These are phyloP conservation scores for Xestia c-nigrum DNA, from an alignment of 2,888 invertebrate species.

Conservation along the genomic window DNA sequence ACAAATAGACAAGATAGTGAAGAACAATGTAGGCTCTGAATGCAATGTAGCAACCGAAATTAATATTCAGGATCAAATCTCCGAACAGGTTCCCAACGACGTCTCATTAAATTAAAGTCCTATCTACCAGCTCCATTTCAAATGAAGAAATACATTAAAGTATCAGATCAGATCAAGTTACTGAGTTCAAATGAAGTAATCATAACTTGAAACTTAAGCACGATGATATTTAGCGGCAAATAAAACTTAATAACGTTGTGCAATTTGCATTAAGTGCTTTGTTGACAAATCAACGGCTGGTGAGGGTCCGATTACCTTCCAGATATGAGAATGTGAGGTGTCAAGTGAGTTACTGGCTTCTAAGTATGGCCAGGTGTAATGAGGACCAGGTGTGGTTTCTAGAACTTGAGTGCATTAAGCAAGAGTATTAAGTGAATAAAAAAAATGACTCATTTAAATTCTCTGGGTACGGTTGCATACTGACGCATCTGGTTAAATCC, in stretches of 20 bases:
- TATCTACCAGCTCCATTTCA: conserved; percentile 44
- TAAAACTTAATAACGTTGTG: conserved; percentile 63
- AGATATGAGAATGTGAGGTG: conserved; percentile 67
- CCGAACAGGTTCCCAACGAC: conserved; percentile 55
- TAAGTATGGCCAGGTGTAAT: conserved; percentile 44
- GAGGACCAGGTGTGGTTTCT: conserved; percentile 27
- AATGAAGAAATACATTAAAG: conserved; percentile 63
- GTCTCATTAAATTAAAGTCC: conserved; percentile 47
- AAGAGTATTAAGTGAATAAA: conserved; percentile 19
- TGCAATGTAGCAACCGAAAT: conserved; percentile 35
- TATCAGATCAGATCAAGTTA: conserved; percentile 58
- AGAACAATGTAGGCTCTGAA: conserved; percentile 22
- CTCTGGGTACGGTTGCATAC: conserved; percentile 7
- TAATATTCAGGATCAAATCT: conserved; percentile 53
- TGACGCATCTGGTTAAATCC: conserved; percentile 13
- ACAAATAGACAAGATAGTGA: conserved; percentile 21
- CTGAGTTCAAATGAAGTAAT: conserved; percentile 61
- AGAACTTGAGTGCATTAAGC: conserved; percentile 20
- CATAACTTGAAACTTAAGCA: conserved; percentile 60
- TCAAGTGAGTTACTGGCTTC: conserved; percentile 55
- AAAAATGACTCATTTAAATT: conserved; percentile 5
- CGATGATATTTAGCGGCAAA: conserved; percentile 64
- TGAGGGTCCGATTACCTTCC: conserved; percentile 66
- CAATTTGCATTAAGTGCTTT: conserved; percentile 65
- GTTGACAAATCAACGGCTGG: conserved; percentile 76